Evolutionary conservation across 2,113 vertebrate species (phyloP), one percentile per base, ranked within the genome.

Genomic region (Etheostoma cragini): DNA sequence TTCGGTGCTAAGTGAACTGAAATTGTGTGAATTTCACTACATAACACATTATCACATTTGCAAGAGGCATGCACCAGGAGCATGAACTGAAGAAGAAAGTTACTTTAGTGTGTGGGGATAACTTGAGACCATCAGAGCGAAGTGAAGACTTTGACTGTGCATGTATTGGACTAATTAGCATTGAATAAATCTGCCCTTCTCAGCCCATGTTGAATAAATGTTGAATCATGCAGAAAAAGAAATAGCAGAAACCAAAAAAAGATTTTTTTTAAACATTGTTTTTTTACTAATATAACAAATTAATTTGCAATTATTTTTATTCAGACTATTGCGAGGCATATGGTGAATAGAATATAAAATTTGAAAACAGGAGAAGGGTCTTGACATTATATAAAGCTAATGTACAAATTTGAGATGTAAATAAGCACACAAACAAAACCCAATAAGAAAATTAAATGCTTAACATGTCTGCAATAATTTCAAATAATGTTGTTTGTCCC

Each of bases 21-120:
- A 94, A 91, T 82, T 88, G 92, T 93, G 91, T 80, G 92, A 94
- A 85, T 93, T 94, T 95, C 89, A 87, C 94, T 89, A 83, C 91
- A 90, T 93, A 85, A 82, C 94, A 92, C 94, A 92, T 95, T 94
- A 94, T 89, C 91, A 92, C 91, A 64, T 95, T 95, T 80, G 71
- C 91, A 90, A 92, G 81, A 81, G 64, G 61, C 73, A 82, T 76
- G 66, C 77, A 82, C 50, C 64, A 73, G 73, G 85, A 87, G 82
- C 54, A 73, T 68, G 67, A 87, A 88, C 57, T 82, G 84, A 83
- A 79, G 79, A 62, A 67, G 75, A 78, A 81, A 90, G 85, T 81
- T 81, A 69, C 73, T 89, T 71, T 66, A 75, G 80, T 38, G 78
- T 84, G 85, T 61, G 57, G 84, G 52, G 76, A 89, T 53, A 83